phyloP scores from a whole-genome alignment of 2,888 invertebrate species.

The Mesodorylaimus sp. region DNA sequence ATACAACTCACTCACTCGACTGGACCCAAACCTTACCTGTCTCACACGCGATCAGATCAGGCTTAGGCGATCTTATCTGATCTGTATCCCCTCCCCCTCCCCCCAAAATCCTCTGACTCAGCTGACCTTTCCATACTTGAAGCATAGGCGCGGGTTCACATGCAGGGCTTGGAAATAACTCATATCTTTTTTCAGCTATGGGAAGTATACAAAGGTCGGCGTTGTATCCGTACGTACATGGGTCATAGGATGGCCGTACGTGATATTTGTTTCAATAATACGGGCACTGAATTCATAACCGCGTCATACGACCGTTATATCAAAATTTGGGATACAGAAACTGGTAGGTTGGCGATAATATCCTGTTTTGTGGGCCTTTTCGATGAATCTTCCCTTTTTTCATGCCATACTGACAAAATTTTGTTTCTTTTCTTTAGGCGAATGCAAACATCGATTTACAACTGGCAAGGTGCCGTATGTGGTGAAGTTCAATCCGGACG shows the following conservation, averaged over 20 bases:
- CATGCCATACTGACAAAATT: not conserved
- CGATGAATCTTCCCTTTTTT: too few species aligned
- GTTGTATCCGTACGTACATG: conserved; percentile 78
- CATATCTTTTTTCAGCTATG: conserved; percentile 47
- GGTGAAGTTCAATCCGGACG: conserved; percentile 90
- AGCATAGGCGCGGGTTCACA: not conserved
- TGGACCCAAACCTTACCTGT: too few species aligned
- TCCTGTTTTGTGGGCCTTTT: not conserved
- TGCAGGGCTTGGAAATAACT: not conserved
- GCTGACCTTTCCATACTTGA: not conserved
- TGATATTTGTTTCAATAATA: conserved; percentile 85
- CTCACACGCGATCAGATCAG: too few species aligned
- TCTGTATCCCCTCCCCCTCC: too few species aligned
- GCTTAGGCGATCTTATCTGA: too few species aligned
- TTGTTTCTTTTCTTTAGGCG: too few species aligned
- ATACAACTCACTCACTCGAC: too few species aligned
- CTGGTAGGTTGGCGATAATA: conserved; percentile 44
- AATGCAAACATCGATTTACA: conserved; percentile 51
- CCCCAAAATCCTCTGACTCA: too few species aligned
- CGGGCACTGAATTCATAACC: conserved; percentile 74
- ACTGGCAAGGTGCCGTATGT: conserved; percentile 94
- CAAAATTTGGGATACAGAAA: conserved; percentile 97
- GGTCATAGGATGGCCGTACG: conserved; percentile 92
- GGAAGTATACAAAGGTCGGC: conserved; percentile 88
- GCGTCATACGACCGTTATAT: conserved; percentile 88